Conservation (phyloP, 2,888 invertebrate genomes). For the Malthinus seriepunctatus region DNA sequence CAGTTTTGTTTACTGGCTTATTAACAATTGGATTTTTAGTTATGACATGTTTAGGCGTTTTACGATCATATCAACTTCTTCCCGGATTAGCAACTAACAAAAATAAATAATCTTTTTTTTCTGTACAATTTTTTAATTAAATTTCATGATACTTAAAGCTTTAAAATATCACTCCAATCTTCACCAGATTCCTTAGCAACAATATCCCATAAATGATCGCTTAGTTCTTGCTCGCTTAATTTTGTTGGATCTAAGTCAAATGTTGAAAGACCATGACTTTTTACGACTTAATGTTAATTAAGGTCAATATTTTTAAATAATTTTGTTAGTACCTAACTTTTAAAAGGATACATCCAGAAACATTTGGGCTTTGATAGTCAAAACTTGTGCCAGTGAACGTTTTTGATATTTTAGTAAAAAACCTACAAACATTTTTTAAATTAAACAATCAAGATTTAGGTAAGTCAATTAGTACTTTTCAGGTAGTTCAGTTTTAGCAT, state of each 20-base stretch:
- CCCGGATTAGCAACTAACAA: not conserved
- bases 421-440: not conserved
- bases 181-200: not conserved
- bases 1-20: conserved; percentile 1
- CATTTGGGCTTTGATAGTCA: conserved; percentile 4
- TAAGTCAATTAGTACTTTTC: not conserved
- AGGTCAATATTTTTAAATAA: not conserved
- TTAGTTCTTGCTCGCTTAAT: not conserved
- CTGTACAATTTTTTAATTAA: not conserved
- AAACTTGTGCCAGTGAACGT: conserved; percentile 8
- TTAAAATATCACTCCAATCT: not conserved
- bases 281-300: not conserved
- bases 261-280: not conserved
- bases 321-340: not conserved
- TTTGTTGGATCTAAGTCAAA: not conserved
- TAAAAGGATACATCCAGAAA: conserved; percentile 15
- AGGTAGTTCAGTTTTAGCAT: not conserved
- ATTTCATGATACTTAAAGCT: no score
- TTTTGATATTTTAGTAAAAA: conserved; percentile 1
- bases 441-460: not conserved
- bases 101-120: not conserved
- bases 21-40: conserved; percentile 7
- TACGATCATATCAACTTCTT: conserved; percentile 10
- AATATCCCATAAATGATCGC: conserved; percentile 1
- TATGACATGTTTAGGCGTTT: conserved; percentile 8